Conservation (phyloP, 2,113 vertebrate genomes). For the Plotosus lineatus region DNA sequence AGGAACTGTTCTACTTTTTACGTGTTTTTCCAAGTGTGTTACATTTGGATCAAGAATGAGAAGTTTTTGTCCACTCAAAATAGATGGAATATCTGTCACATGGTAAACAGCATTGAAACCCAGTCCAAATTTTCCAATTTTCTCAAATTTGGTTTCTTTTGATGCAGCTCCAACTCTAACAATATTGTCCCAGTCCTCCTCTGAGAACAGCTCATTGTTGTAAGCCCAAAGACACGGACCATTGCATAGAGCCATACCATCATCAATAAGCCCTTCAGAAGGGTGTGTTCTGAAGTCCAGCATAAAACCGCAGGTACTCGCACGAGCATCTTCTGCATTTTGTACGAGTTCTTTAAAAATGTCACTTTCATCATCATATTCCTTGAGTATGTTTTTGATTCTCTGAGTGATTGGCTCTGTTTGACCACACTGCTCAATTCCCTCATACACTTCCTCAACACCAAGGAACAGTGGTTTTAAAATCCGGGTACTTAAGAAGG, state of each 20-base stretch:
- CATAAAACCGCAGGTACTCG: conserved; percentile 76
- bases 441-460: conserved; percentile 61
- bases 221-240: conserved; percentile 85
- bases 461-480: conserved; percentile 61
- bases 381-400: conserved; percentile 81
- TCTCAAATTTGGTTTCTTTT: conserved; percentile 73
- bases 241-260: conserved; percentile 76
- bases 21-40: conserved; percentile 79
- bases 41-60: conserved; percentile 85
- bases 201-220: conserved; percentile 78
- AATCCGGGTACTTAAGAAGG: conserved; percentile 74
- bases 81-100: conserved; percentile 79
- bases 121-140: conserved; percentile 82
- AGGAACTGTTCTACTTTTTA: conserved; percentile 66
- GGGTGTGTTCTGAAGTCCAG: conserved; percentile 72
- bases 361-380: conserved; percentile 78
- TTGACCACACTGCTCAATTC: conserved; percentile 76
- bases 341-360: conserved; percentile 84
- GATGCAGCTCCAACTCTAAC: conserved; percentile 76
- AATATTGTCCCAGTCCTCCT: conserved; percentile 79
- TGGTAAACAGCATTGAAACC: conserved; percentile 85
- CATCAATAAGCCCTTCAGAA: conserved; percentile 75
- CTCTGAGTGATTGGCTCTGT: conserved; percentile 78
- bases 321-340: conserved; percentile 84
- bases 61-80: conserved; percentile 75